Base-by-base conservation (phyloP, 2,797 vertebrate genomes). In the Poeciliopsis turneri region DNA sequence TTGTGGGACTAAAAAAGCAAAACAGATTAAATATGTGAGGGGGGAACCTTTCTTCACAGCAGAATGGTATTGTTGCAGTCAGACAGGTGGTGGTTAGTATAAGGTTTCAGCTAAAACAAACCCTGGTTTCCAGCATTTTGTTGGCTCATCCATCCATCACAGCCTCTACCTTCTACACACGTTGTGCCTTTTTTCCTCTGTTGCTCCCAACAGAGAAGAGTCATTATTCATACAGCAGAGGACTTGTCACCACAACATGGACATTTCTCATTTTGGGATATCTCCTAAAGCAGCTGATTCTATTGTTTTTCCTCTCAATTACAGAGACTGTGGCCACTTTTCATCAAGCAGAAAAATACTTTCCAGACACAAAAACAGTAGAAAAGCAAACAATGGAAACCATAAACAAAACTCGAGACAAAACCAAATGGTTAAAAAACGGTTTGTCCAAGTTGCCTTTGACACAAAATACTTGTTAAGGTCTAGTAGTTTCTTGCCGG, bases 401-500 rank as follows among this genome's bases (percentile, higher is more conserved):
- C 41, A n/a, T 15, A 28, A 70, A 70, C 1, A 45, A 45, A n/a
- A 43, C 39, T 70, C 12, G 2, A 45, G 39, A 69, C 41, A 45
- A 70, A 70, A 45, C 68, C 5, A 70, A 45, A 28, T 28, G 41
- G 25, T 16, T 70, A 45, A 45, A 70, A 45, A 70, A 41, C 2
- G 0, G 5, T n/a, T 45, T n/a, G 66, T 16, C 5, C 1, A 3
- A 43, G 57, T 41, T 20, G 30, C 68, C 47, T 16, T 18, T 85
- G 79, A 74, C 53, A 72, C 74, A 85, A 69, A 51, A 75, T 10
- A 15, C 73, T 74, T 79, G 78, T 84, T 85, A 83, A n/a, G 55
- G 57, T 41, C 33, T 41, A 2, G 3, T 76, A 85, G 80, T 78
- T 74, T 73, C 16, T 25, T 11, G 47, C 10, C 43, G 51, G 64